Conservation (phyloP, 2,113 vertebrate genomes). For the Varanus komodoensis region DNA sequence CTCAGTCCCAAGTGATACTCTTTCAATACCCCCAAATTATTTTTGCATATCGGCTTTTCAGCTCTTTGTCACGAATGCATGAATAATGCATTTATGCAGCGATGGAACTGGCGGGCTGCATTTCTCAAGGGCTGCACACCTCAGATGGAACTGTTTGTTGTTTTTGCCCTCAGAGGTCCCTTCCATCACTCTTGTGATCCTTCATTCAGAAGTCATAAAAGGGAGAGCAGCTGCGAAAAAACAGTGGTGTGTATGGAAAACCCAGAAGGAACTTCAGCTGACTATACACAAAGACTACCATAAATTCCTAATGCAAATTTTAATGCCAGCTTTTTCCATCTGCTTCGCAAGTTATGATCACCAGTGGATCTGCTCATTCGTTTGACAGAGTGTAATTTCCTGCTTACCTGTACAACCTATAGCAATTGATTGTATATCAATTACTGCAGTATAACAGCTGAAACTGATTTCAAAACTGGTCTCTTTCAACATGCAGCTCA, state of each 20-base stretch:
- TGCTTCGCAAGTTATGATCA: not conserved
- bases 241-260: not conserved
- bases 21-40: not conserved
- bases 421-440: not conserved
- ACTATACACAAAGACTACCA: not conserved
- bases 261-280: not conserved
- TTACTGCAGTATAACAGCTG: no score
- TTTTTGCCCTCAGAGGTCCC: not conserved
- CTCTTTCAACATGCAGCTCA: no score
- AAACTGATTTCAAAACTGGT: no score
- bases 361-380: not conserved
- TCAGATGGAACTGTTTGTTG: not conserved
- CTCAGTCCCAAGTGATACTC: not conserved
- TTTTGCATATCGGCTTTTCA: constrained; percentile 40
- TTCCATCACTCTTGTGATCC: not conserved
- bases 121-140: not conserved
- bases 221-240: not conserved
- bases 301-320: not conserved
- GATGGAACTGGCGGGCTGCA: not conserved
- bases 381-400: not conserved
- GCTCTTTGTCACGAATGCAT: constrained; percentile 34
- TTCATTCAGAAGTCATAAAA: not conserved
- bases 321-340: not conserved
- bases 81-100: constrained; percentile 58
- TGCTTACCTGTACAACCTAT: not conserved